Evolutionary conservation across 1,140 invertebrate genomes (phyloP).

Genomic region (Lordiphosa mommai): DNA sequence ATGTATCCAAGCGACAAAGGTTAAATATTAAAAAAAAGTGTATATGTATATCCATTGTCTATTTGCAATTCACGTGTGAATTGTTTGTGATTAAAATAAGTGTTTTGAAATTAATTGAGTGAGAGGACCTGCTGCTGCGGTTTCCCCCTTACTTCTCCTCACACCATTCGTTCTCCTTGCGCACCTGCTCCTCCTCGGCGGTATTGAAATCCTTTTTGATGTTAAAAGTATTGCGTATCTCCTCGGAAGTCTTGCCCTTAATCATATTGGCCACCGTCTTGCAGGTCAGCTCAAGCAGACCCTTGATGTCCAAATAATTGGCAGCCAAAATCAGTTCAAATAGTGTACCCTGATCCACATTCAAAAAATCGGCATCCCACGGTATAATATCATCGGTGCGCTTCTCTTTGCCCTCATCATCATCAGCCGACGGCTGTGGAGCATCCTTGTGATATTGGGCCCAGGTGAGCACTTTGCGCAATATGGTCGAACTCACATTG

Average conservation of each 20-base stretch:
- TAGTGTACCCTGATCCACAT: slow-evolving; percentile 97
- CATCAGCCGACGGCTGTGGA: slow-evolving; percentile 95
- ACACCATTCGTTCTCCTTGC: slow-evolving; percentile 99
- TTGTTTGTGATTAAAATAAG: slow-evolving; percentile 9
- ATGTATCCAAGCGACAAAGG: too few species aligned
- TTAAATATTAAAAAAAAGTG: too few species aligned
- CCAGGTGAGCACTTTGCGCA: slow-evolving; percentile 98
- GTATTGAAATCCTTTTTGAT: slow-evolving; percentile 99
- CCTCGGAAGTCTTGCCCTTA: slow-evolving; percentile 98
- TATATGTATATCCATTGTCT: too few species aligned
- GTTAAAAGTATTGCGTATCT: slow-evolving; percentile 99
- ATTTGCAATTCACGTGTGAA: too few species aligned
- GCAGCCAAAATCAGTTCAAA: slow-evolving; percentile 98
- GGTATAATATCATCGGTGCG: slow-evolving; percentile 98
- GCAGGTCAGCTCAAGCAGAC: slow-evolving; percentile 97
- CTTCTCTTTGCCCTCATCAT: slow-evolving; percentile 99
- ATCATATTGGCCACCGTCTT: slow-evolving; percentile 99
- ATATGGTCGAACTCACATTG: slow-evolving; percentile 98
- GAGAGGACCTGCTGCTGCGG: background rate
- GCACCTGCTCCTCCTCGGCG: slow-evolving; percentile 97
- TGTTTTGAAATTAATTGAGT: slow-evolving; percentile 18
- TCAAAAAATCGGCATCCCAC: slow-evolving; percentile 99
- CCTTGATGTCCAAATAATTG: slow-evolving; percentile 99
- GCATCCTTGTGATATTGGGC: slow-evolving; percentile 97
- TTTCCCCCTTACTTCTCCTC: slow-evolving; percentile 89